Evolutionary conservation across 2,888 invertebrate genomes (phyloP).

Genomic region (Clostera curtula): DNA sequence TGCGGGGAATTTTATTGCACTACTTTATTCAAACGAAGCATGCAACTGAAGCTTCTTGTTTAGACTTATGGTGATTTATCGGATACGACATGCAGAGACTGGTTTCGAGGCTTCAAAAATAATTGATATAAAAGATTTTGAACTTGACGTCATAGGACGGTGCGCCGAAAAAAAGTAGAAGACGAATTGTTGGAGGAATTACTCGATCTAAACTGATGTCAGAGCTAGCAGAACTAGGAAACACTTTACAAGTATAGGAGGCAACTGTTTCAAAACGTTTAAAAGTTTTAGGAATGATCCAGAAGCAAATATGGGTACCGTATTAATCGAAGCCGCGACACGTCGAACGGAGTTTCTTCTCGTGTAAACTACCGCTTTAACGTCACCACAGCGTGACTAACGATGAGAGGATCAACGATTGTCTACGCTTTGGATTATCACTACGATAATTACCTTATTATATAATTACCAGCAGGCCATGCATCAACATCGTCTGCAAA

Average conservation of each 20-base stretch:
- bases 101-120: no score
- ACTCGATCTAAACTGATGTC: background rate
- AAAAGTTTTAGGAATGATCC: conserved; percentile 4
- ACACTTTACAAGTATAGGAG: conserved; percentile 1
- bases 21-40: no score
- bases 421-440: conserved; percentile 6
- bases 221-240: conserved; percentile 4
- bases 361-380: background rate
- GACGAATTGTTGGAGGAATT: conserved; percentile 1
- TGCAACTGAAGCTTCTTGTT: no score
- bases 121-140: conserved; percentile 3
- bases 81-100: no score
- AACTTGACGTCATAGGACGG: background rate
- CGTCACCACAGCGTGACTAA: conserved; percentile 7
- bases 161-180: background rate
- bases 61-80: no score
- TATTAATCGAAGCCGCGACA: conserved; percentile 15
- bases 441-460: conserved; percentile 7
- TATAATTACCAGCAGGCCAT: no score
- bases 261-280: conserved; percentile 1
- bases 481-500: conserved; percentile 5
- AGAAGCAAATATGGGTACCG: conserved; percentile 7
- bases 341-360: conserved; percentile 5
- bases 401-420: conserved; percentile 9
- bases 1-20: no score